Base-by-base conservation (phyloP, 2,113 vertebrate genomes). In the Nipponia nippon region DNA sequence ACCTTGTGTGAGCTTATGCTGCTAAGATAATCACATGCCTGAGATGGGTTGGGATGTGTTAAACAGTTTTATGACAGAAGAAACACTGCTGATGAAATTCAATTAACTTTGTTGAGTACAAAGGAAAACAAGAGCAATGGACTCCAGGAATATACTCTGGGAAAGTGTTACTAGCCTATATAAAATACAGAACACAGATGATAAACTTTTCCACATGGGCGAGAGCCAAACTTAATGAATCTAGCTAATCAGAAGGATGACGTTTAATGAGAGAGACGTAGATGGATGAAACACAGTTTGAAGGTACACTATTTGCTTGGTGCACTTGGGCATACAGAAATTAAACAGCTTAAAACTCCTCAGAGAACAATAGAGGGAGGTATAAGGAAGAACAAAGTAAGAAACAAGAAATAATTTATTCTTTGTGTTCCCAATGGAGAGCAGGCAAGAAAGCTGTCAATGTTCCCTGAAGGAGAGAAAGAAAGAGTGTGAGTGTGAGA, bases 381-480 rank as follows among this genome's bases (percentile, higher is more conserved):
- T 36, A 58, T 62, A 84, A 95, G 46, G 44, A 96, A 92, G 67
- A 89, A 50, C 86, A 75, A 95, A 88, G 20, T 15, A 81, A 73
- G 58, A 79, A 87, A 44, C 34, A 83, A 88, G n/a, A 80, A 89
- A 83, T 82, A 73, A 86, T 72, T 90, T 94, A 95, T 93, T 76
- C 16, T 65, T 79, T 25, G 10, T 77, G 5, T 69, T 93, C 82
- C 55, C 44, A 42, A 0, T 15, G 27, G 75, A 89, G 32, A 77
- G 20, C 11, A 53, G 75, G 42, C 55, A 94, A 89, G 87, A 95
- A 95, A 91, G 14, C 55, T 87, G 56, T 34, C 81, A 85, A 6
- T 85, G 67, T 73, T 90, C 36, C 67, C 82, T 83, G 46, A 88
- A 94, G 59, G 42, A 83, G 58, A 90, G 40, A 94, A 79, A 75